Percentiles rank a stretch among this genome's conserved stretches.
These are phyloP conservation scores for Acanthurus lineatus DNA, from an alignment of 2,797 vertebrate genomes.

Conservation along the genomic window DNA sequence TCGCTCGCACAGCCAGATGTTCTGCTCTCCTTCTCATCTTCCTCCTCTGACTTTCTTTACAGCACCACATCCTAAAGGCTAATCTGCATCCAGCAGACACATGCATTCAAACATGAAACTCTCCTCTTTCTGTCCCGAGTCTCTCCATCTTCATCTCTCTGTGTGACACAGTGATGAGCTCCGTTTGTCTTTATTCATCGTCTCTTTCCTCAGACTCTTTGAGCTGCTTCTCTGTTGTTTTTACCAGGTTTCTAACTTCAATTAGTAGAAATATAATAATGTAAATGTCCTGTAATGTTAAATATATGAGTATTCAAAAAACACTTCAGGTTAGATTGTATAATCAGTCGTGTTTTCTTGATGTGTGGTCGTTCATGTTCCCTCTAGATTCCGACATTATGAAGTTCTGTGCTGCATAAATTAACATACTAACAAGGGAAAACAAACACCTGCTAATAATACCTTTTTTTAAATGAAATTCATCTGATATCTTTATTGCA, in stretches of 20 bases:
- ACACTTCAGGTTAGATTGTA: neutral
- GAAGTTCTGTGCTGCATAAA: constrained; percentile 10
- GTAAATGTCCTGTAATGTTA: no score
- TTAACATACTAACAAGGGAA: constrained; percentile 8
- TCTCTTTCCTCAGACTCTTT: constrained; percentile 22
- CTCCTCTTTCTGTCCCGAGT: neutral
- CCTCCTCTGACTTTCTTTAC: constrained; percentile 5
- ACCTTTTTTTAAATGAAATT: neutral
- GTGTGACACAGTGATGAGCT: constrained; percentile 11
- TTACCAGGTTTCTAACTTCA: neutral
- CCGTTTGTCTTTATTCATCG: constrained; percentile 7
- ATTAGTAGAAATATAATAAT: neutral
- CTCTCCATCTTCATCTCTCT: neutral
- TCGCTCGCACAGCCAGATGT: constrained; percentile 57
- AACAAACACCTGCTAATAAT: neutral
- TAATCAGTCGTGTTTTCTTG: neutral
- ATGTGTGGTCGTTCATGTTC: neutral
- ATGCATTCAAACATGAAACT: neutral
- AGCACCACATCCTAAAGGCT: constrained; percentile 25
- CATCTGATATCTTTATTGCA: neutral
- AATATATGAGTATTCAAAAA: neutral
- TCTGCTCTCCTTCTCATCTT: constrained; percentile 36
- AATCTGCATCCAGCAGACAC: constrained; percentile 14
- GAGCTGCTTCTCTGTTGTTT: neutral
- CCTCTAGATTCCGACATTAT: neutral